Conservation (phyloP, 35 echinoderm and acorn worm species). For the Patiria miniata region DNA sequence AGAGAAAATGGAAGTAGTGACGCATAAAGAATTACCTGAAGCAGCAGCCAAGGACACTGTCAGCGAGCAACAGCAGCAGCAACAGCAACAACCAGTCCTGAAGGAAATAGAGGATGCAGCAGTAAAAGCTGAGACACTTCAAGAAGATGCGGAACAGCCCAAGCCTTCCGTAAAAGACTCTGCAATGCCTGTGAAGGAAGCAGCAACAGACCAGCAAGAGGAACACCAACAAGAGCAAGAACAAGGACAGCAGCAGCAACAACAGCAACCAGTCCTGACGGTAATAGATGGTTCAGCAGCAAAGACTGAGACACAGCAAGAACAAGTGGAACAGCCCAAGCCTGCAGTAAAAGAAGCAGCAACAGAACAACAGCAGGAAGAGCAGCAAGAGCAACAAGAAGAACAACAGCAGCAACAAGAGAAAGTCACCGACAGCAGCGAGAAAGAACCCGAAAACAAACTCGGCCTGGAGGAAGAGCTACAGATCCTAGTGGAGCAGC, state of each 20-base stretch:
- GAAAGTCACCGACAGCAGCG: neutral
- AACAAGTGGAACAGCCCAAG: too few relatives aligned
- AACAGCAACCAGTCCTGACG: neutral
- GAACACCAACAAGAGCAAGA: too few relatives aligned
- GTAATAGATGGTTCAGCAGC: neutral
- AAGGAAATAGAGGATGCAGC: neutral
- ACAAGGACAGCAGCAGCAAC: neutral
- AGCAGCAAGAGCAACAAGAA: too few relatives aligned
- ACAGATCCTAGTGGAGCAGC: constrained; percentile 10
- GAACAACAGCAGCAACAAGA: neutral
- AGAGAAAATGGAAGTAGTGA: neutral
- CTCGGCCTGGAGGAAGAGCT: constrained; percentile 8
- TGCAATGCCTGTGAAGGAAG: too few relatives aligned
- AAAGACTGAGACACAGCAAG: too few relatives aligned
- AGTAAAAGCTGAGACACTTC: neutral
- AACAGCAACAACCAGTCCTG: neutral
- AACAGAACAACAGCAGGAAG: too few relatives aligned
- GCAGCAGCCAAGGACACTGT: neutral
- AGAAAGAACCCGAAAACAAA: neutral
- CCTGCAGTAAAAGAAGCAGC: too few relatives aligned
- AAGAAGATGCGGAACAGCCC: too few relatives aligned
- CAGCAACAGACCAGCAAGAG: too few relatives aligned
- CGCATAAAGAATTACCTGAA: neutral
- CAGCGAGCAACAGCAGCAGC: constrained; percentile 7
- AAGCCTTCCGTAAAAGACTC: too few relatives aligned